Evolutionary conservation across 2,113 vertebrate genomes (phyloP).

Genomic region (Natator depressus): DNA sequence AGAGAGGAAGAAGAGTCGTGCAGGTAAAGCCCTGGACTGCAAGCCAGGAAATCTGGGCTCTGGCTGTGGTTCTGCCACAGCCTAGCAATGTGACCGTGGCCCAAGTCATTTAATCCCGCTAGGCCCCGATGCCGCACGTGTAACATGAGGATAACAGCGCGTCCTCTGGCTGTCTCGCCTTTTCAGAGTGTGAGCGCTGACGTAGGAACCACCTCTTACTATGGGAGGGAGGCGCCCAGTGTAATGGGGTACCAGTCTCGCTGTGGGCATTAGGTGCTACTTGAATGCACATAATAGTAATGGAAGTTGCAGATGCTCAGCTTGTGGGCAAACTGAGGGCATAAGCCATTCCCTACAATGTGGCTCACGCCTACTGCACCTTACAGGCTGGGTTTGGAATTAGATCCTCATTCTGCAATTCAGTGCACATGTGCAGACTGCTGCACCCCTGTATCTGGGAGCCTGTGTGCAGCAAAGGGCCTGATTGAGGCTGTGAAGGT

Average conservation of each 20-base stretch:
- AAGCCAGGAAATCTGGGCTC: too few relatives aligned
- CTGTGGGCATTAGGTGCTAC: not conserved
- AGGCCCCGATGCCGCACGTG: not conserved
- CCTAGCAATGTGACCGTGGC: not conserved
- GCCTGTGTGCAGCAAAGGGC: too few relatives aligned
- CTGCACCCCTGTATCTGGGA: too few relatives aligned
- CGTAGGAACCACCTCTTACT: rapidly evolving
- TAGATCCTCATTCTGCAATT: too few relatives aligned
- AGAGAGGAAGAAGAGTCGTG: not conserved
- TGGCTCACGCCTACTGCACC: not conserved
- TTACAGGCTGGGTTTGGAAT: not conserved
- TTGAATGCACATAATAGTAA: rapidly evolving
- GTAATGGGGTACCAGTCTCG: not conserved
- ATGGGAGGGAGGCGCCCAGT: not conserved
- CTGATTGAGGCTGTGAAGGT: too few relatives aligned
- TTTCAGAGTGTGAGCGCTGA: not conserved
- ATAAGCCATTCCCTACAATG: not conserved
- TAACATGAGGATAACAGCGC: not conserved
- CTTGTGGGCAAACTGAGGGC: rapidly evolving
- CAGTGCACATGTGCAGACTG: too few relatives aligned
- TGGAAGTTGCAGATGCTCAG: not conserved
- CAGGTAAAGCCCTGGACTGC: too few relatives aligned
- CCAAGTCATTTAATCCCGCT: not conserved
- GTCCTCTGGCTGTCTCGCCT: rapidly evolving
- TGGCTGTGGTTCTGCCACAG: rapidly evolving